Base-by-base conservation (phyloP, 2,888 invertebrate species). In the Apamea crenata region DNA sequence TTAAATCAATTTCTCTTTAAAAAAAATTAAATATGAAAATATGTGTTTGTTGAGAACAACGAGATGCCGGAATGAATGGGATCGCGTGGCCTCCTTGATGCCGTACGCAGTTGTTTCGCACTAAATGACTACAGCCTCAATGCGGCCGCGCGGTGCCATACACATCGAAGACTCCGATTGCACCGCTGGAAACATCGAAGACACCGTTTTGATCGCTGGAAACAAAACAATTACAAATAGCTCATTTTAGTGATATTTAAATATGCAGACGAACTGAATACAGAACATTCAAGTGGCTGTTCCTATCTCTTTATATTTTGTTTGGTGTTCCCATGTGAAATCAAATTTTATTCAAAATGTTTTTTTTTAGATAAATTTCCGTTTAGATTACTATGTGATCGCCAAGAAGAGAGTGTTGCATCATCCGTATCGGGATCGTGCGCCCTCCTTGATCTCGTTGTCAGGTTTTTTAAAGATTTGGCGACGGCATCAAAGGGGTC, bases 401-500 rank as follows among this genome's bases (percentile, higher is more conserved):
- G 18, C n/a, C 16, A 16, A 29, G 44, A 12, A 44, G 29, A 29
- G 1, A 29, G 44, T 44, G 29, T 68, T 29, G 44, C 44, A 29
- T n/a, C 12, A 29, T 44, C 44, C 12, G 29, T 6, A 44, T 12
- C 44, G 40, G n/a, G 4, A 61, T 36, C 61, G 36, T n/a, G 59
- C 47, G n/a, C 7, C 36, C 32, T n/a, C 61, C 32, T 71, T 71
- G 59, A 75, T 61, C n/a, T 29, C n/a, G 47, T 71, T 75, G 59
- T 59, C 44, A 75, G 32, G 32, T 10, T 16, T 32, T 44, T 25
- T 12, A 12, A 44, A 5, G n/a, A 29, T 56, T 29, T 70, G 44
- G 29, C 44, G 32, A 25, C 32, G 32, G n/a, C 47, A 47, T 70
- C 21, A 59, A 75, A 3, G 59, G 6, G 44, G 21, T 6, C 12